These are phyloP conservation scores for Leucophenga montana DNA, from an alignment of 2,888 invertebrate species.

Conservation along the genomic window DNA sequence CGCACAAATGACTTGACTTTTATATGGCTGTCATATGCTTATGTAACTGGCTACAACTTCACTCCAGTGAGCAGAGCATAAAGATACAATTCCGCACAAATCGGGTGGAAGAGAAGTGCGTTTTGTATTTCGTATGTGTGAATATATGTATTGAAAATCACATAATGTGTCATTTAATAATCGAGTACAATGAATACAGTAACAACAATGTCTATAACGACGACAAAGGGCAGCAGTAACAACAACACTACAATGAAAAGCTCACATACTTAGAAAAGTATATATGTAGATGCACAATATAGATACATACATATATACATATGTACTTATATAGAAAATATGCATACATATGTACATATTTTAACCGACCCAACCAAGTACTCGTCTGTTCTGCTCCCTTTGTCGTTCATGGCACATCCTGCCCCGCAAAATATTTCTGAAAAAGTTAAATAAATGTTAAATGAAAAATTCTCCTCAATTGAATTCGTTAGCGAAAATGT, in stretches of 20 bases:
- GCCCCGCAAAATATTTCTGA: slow-evolving; percentile 35
- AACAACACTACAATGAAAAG: slow-evolving; percentile 43
- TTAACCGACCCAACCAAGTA: slow-evolving; percentile 37
- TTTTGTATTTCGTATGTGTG: slow-evolving; percentile 20
- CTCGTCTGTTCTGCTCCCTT: slow-evolving; percentile 40
- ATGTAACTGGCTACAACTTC: slow-evolving; percentile 60
- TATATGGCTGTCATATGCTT: slow-evolving; percentile 61
- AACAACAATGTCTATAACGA: slow-evolving; percentile 38
- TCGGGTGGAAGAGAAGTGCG: not conserved
- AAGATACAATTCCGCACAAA: slow-evolving; percentile 31
- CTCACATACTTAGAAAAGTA: slow-evolving; percentile 56
- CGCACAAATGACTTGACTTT: slow-evolving; percentile 65
- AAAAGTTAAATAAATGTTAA: slow-evolving; percentile 66
- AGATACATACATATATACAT: slow-evolving; percentile 25
- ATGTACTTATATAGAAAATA: slow-evolving; percentile 27
- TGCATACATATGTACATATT: slow-evolving; percentile 22
- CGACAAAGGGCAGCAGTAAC: slow-evolving; percentile 26
- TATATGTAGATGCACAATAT: slow-evolving; percentile 33
- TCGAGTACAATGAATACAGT: slow-evolving; percentile 61
- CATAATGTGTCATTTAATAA: slow-evolving; percentile 72
- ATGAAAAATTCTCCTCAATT: slow-evolving; percentile 70
- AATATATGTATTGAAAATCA: slow-evolving; percentile 61
- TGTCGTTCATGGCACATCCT: slow-evolving; percentile 44
- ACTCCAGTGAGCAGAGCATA: not conserved
- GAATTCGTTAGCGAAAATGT: slow-evolving; percentile 71